Evolutionary conservation across 2,888 invertebrate species (phyloP).

Genomic region (Prosopocoilus inquinatus): DNA sequence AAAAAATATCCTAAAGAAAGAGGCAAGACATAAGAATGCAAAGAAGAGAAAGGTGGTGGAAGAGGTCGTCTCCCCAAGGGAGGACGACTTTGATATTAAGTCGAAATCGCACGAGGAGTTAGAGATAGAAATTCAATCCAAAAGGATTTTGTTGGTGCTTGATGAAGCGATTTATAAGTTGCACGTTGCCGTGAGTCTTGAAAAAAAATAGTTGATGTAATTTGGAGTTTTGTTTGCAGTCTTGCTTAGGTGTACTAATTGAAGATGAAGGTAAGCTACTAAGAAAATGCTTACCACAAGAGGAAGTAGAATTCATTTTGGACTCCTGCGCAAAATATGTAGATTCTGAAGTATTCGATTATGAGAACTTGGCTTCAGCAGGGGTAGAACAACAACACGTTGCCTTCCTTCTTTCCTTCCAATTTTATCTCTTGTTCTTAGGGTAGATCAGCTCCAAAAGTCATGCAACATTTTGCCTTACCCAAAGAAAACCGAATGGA

Average conservation of each 20-base stretch:
- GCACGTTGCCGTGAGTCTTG: slow-evolving; percentile 44
- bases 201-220: neutral
- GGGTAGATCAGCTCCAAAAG: too few relatives aligned
- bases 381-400: neutral
- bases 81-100: slow-evolving; percentile 12
- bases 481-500: neutral
- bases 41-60: neutral
- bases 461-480: neutral
- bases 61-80: neutral
- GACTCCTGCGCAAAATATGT: slow-evolving; percentile 20
- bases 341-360: neutral
- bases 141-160: slow-evolving; percentile 56
- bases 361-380: neutral
- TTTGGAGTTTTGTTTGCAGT: slow-evolving; percentile 14
- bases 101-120: slow-evolving; percentile 36
- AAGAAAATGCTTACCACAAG: slow-evolving; percentile 15
- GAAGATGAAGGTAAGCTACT: slow-evolving; percentile 23
- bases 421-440: too few relatives aligned
- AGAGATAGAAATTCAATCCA: slow-evolving; percentile 57
- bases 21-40: neutral
- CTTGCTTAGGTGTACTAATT: slow-evolving; percentile 19
- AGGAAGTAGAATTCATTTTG: slow-evolving; percentile 23
- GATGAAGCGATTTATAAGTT: slow-evolving; percentile 54
- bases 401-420: neutral
- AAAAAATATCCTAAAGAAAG: too few relatives aligned